phyloP scores from a whole-genome alignment of 2,797 vertebrate species.

The Pseudomugil tenellus region DNA sequence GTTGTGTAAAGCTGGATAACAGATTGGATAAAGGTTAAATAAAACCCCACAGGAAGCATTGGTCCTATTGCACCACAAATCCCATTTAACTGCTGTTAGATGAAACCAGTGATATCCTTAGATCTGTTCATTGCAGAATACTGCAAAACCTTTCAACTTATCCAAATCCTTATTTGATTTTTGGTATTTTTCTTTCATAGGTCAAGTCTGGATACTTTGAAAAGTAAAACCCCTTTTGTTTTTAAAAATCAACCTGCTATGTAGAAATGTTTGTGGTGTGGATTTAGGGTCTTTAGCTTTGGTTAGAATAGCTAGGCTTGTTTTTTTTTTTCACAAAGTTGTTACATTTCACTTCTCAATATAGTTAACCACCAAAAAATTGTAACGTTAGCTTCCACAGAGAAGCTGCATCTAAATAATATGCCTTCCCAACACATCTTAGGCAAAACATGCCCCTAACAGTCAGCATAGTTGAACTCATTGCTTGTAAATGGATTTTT shows the following conservation, averaged over 20 bases:
- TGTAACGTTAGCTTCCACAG: no score
- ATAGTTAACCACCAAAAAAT: no score
- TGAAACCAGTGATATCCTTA: background rate
- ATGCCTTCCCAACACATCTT: slow-evolving; percentile 13
- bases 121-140: background rate
- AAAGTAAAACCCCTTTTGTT: no score
- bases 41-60: background rate
- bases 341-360: no score
- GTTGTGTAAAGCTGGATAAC: no score
- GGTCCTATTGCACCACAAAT: background rate
- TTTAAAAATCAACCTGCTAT: no score
- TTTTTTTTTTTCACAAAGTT: no score
- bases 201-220: background rate
- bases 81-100: background rate
- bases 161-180: background rate
- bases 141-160: background rate
- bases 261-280: background rate
- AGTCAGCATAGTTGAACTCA: background rate
- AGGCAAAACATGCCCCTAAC: slow-evolving; percentile 4
- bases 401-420: no score
- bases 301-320: no score
- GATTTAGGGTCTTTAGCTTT: background rate
- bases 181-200: background rate
- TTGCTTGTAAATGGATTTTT: slow-evolving; percentile 23
- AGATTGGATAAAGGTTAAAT: background rate